Conservation (phyloP, 2,797 vertebrate species). For the Pseudotriccus pelzelni region DNA sequence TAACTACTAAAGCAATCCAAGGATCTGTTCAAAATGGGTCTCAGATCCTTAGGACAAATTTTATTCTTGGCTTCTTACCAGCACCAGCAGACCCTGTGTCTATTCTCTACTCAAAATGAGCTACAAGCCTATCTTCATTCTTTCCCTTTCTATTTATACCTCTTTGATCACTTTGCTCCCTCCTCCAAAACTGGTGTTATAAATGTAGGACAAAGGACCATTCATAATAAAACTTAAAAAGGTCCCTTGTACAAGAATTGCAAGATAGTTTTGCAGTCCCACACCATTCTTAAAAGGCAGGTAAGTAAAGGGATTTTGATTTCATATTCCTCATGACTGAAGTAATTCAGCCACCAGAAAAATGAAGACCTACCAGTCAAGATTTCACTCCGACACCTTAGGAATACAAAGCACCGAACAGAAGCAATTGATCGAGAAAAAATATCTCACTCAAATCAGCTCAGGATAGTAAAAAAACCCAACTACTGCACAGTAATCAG, state of each 20-base stretch:
- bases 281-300: background rate
- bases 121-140: background rate
- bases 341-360: background rate
- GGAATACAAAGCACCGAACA: background rate
- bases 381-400: background rate
- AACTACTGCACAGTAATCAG: background rate
- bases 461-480: background rate
- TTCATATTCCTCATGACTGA: background rate
- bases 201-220: background rate
- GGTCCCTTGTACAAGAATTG: background rate
- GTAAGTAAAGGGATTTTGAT: background rate
- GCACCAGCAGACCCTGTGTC: background rate
- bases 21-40: background rate
- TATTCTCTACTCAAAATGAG: background rate
- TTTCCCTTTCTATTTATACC: background rate
- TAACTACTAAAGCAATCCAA: background rate
- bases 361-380: background rate
- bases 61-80: background rate
- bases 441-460: accelerated
- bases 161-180: background rate
- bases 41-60: background rate
- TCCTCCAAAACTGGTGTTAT: background rate
- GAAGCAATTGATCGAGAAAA: background rate
- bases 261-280: background rate
- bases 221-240: background rate